Percentiles rank a stretch among this genome's conserved stretches.
phyloP scores from a whole-genome alignment of 2,888 invertebrate genomes.

The Andrena haemorrhoa region DNA sequence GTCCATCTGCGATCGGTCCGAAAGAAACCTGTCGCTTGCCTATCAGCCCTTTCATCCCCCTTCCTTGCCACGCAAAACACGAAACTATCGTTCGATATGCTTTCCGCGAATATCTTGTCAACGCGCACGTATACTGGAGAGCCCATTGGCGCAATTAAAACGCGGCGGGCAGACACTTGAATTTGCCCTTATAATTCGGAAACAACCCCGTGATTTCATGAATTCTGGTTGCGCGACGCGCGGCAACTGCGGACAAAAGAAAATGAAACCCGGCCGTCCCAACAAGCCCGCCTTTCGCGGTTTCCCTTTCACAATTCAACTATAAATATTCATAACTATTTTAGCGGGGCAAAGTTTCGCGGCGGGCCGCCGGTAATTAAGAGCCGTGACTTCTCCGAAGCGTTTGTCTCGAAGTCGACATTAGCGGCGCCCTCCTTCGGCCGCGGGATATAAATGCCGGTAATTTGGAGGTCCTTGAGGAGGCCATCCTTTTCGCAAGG shows the following conservation, averaged over 20 bases:
- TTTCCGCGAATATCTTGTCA: neutral
- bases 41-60: neutral
- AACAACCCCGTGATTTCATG: conserved; percentile 23
- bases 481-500: conserved; percentile 28
- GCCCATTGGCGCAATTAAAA: no score
- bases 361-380: conserved; percentile 61
- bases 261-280: conserved; percentile 29
- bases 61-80: neutral
- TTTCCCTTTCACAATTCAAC: conserved; percentile 52
- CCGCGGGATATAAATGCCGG: conserved; percentile 61
- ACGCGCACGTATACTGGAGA: no score
- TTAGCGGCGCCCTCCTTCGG: conserved; percentile 38
- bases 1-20: neutral
- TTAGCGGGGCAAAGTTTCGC: conserved; percentile 47
- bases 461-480: conserved; percentile 59
- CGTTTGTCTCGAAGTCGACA: conserved; percentile 52
- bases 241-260: conserved; percentile 15
- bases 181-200: no score
- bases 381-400: conserved; percentile 53
- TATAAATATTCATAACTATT: conserved; percentile 66
- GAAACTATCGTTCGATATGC: conserved; percentile 10
- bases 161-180: no score
- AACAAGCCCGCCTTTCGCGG: conserved; percentile 8
- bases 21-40: conserved; percentile 23
- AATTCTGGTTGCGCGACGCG: neutral